Evolutionary conservation across 2,888 invertebrate species (phyloP).

Genomic region (Bellardia bayeri): DNA sequence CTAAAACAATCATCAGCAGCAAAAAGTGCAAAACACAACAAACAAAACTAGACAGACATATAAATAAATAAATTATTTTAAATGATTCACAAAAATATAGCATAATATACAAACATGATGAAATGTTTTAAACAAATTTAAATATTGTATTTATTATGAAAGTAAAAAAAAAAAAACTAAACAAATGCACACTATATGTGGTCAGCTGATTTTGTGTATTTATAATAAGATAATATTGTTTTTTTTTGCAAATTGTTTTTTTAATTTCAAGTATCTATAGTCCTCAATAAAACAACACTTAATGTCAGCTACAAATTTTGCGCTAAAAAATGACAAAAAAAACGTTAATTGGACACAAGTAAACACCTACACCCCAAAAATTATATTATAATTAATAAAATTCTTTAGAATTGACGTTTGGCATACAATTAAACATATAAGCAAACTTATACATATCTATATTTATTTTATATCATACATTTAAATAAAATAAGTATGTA

Average conservation of each 20-base stretch:
- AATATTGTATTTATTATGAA: conserved; percentile 61
- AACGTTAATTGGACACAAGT: conserved; percentile 44
- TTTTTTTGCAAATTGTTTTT: neutral
- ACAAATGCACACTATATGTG: neutral
- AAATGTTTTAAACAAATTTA: conserved; percentile 44
- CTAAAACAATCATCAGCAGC: conserved; percentile 29
- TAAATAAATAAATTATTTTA: conserved; percentile 51
- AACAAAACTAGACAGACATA: conserved; percentile 38
- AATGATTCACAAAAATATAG: conserved; percentile 52
- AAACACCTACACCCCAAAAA: conserved; percentile 56
- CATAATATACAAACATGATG: conserved; percentile 49
- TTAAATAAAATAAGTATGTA: too few relatives aligned
- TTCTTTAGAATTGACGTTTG: conserved; percentile 39
- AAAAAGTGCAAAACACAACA: conserved; percentile 28
- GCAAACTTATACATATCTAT: too few relatives aligned
- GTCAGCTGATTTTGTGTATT: conserved; percentile 58
- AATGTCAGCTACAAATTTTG: conserved; percentile 11
- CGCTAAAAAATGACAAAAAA: conserved; percentile 23
- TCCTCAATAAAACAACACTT: conserved; percentile 36
- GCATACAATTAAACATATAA: conserved; percentile 9
- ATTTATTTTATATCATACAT: neutral
- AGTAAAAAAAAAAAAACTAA: conserved; percentile 2
- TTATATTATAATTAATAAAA: conserved; percentile 18
- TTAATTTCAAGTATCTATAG: conserved; percentile 6
- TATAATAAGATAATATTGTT: neutral